Base-by-base conservation (phyloP, 2,888 invertebrate species). In the Tetanocera ferruginea region DNA sequence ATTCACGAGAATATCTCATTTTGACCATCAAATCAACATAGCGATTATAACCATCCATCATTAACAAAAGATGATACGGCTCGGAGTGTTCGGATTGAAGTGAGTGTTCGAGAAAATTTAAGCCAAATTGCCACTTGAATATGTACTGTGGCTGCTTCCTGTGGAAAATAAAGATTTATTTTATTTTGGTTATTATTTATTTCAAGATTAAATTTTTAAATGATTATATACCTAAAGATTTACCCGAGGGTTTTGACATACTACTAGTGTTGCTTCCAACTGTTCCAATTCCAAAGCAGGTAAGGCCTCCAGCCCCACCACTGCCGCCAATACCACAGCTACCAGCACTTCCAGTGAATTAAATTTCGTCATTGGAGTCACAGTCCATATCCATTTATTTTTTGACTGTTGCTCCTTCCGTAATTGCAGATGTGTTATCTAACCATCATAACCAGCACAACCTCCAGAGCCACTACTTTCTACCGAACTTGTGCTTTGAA, bases 1-100 rank as follows among this genome's bases (percentile, higher is more conserved):
- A 91, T 31, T 90, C 92, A 81, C 94, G 91, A 80, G 93, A 94
- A 89, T 97, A 99, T 19, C 99, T 99, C 98, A 99, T 98, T 88
- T 96, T 96, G 93, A 97, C 95, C 86, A 99, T 97, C 88, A 97
- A 97, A 83, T 93, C 93, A 73, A 98, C 96, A 6, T 87, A 84
- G 79, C 91, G 91, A 87, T 94, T 94, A 86, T 94, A 95, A 81
- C 94, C 94, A 78, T 94, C 94, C 9, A 95, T 95, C 92, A 94
- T 93, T 31, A 94, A 89, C 79, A 95, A 90, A n/a, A n/a, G n/a
- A n/a, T n/a, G n/a, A 79, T 93, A 92, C 62, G 93, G 93, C 88
- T 94, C 94, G 5, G 93, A 93, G 25, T 90, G 86, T n/a, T n/a
- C 5, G 89, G 84, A 75, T 87, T 88, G 17, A 85, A 86, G 19